Evolutionary conservation across 2,797 vertebrate genomes (phyloP), one percentile per base, ranked within the genome.

Genomic region (Aplochiton taeniatus): DNA sequence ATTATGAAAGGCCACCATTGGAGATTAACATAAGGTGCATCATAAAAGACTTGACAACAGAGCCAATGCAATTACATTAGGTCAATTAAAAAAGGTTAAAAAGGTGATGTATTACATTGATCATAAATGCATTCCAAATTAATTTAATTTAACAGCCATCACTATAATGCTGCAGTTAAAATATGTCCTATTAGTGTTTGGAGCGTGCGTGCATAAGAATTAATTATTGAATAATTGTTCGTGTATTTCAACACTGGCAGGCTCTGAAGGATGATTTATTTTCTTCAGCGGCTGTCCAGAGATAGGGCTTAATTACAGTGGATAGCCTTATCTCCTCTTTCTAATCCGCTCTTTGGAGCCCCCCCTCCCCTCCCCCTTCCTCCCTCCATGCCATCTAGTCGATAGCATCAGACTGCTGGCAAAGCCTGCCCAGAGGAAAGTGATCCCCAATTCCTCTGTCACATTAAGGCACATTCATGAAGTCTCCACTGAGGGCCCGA

Each of bases 181-280:
- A 90, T 90, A 92, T 90, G 78, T 86, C 91, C 92, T 93, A 93
- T 93, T 93, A 93, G 91, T 91, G 91, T 90, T 90, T 87, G 56
- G 88, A 90, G 91, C 92, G 89, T 85, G 91, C 91, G 92, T 92
- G 92, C 92, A 89, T 94, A 91, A 93, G 86, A 90, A 94, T 94
- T 94, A 95, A 95, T 95, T 94, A 94, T 93, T 94, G 90, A 91
- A 91, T 94, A 94, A 95, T 95, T 95, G 93, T 95, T 94, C 89
- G 88, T 90, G 91, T 90, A 92, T 92, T 93, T 92, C 92, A 93
- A 87, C 87, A 77, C 73, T 79, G 82, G 85, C 90, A 83, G 89
- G 86, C 89, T 92, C 91, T 91, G 84, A 90, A 85, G 90, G 89
- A 85, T 93, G 90, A 95, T 95, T 94, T 94, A 93, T 94, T 92